phyloP scores from a whole-genome alignment of 2,797 vertebrate genomes.

The Tapirus indicus region DNA sequence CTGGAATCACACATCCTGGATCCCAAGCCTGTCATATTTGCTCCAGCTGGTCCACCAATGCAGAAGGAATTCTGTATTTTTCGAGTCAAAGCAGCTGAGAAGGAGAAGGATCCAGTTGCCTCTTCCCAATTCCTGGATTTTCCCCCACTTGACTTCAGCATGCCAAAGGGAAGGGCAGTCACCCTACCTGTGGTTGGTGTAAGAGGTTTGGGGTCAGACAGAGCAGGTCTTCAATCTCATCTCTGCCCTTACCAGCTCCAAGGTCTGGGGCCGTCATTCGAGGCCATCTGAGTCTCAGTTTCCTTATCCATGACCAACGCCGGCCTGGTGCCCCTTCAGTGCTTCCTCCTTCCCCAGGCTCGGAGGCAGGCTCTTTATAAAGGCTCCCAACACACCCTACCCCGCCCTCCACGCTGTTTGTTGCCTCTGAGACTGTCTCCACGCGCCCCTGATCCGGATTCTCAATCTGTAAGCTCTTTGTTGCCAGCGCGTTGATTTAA shows the following conservation, averaged over 20 bases:
- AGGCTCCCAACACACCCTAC: not conserved
- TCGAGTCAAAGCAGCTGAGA: rapidly evolving
- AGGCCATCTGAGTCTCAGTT: not conserved
- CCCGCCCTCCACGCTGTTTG: rapidly evolving
- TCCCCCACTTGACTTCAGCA: not conserved
- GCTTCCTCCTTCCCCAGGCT: not conserved
- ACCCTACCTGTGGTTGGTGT: rapidly evolving
- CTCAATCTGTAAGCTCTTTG: no score
- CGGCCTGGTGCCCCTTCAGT: rapidly evolving
- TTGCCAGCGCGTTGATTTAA: not conserved
- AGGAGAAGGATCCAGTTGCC: not conserved
- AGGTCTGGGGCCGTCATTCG: not conserved
- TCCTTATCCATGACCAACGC: not conserved
- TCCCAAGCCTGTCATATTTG: rapidly evolving
- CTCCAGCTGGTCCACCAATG: rapidly evolving
- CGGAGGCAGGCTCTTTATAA: not conserved
- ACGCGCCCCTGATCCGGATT: not conserved
- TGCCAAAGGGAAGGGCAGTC: not conserved
- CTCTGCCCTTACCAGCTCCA: not conserved
- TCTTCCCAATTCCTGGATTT: not conserved
- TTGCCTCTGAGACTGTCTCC: not conserved
- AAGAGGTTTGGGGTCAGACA: no score
- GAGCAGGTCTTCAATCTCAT: not conserved
- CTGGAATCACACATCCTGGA: not conserved
- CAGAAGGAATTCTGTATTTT: not conserved